Conservation (phyloP, 2,113 vertebrate genomes). For the Leiothrix lutea region DNA sequence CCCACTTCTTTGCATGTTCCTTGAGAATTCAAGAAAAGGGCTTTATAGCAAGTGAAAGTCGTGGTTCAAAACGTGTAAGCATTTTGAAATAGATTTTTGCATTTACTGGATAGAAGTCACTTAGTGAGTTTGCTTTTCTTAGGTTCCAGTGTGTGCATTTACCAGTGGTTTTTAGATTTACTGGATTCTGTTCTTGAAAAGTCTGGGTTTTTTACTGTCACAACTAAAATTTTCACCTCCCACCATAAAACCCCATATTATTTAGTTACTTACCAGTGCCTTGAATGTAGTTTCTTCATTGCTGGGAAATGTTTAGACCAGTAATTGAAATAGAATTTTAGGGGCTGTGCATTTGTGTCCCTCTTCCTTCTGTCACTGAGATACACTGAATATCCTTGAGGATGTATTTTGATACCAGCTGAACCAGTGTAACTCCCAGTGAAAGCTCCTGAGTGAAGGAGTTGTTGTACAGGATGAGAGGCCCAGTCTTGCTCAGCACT, state of each 20-base stretch:
- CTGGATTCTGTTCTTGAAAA: not conserved
- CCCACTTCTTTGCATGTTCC: not conserved
- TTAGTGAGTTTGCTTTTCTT: not conserved
- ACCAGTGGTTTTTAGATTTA: not conserved
- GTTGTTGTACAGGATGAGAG: accelerated
- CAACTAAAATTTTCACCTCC: not conserved
- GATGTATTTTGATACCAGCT: not conserved
- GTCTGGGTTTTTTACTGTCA: not conserved
- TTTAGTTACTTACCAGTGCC: not conserved
- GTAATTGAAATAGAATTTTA: not conserved
- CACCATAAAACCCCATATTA: not conserved
- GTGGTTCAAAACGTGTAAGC: not conserved
- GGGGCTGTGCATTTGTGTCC: not conserved
- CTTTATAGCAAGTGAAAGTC: not conserved
- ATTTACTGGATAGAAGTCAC: not conserved
- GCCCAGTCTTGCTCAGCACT: not conserved
- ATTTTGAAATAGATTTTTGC: not conserved
- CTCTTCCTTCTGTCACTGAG: not conserved
- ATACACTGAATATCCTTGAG: not conserved
- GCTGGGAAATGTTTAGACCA: not conserved
- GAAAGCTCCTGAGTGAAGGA: not conserved
- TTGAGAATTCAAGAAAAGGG: not conserved
- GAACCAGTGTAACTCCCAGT: not conserved
- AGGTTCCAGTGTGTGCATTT: not conserved
- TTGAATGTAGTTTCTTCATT: not conserved